Evolutionary conservation across 92 coral and sea anemone species (phyloP).

Genomic region (Montipora capitata): DNA sequence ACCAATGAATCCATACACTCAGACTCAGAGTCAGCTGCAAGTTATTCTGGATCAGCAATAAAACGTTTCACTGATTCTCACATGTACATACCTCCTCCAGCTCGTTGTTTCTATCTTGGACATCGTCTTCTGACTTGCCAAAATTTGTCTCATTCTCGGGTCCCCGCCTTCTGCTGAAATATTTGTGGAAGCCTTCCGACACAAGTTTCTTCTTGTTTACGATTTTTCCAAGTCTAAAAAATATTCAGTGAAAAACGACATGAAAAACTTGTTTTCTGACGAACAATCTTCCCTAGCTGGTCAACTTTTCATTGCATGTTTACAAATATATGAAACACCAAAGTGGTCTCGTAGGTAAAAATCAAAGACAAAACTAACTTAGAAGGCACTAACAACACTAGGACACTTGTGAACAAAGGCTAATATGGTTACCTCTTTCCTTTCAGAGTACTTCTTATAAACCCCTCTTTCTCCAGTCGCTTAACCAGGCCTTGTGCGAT

Average conservation of each 20-base stretch:
- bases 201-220: conserved; percentile 89
- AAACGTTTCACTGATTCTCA: not conserved
- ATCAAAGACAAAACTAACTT: not conserved
- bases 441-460: conserved; percentile 82
- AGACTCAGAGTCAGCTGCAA: no score
- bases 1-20: no score
- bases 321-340: not conserved
- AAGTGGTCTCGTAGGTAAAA: no score
- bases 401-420: no score
- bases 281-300: no score
- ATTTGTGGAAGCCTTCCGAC: conserved; percentile 77
- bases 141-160: not conserved
- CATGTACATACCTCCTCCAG: conserved; percentile 21
- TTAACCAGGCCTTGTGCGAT: conserved; percentile 93
- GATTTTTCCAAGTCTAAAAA: conserved; percentile 92
- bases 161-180: conserved; percentile 45
- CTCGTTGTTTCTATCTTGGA: conserved; percentile 1
- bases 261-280: no score
- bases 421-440: conserved; percentile 88
- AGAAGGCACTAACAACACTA: no score
- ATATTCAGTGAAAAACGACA: not conserved
- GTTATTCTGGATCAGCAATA: not conserved
- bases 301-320: no score
- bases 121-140: not conserved
- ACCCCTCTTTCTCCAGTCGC: conserved; percentile 95